These are phyloP conservation scores for Hesperophylax magnus DNA, from an alignment of 1,140 invertebrate genomes.

Conservation along the genomic window DNA sequence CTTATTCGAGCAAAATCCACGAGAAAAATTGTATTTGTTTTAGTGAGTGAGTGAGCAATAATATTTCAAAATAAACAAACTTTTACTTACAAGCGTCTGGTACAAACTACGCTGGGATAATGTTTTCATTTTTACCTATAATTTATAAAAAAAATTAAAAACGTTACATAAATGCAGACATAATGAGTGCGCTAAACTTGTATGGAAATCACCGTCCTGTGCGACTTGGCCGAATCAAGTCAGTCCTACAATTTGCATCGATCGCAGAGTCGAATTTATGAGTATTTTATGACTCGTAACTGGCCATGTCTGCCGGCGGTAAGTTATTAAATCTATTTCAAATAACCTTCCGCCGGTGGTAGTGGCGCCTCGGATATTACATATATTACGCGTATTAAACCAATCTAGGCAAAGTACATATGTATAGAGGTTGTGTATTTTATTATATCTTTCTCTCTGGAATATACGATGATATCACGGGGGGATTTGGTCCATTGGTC, in stretches of 20 bases:
- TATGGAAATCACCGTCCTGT: background rate
- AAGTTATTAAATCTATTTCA: slow-evolving; percentile 6
- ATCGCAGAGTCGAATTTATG: slow-evolving; percentile 1
- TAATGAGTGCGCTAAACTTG: background rate
- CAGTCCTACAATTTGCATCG: background rate
- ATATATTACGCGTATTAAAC: too few relatives aligned
- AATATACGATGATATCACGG: background rate
- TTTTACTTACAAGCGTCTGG: too few relatives aligned
- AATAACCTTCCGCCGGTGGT: background rate
- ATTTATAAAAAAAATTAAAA: too few relatives aligned
- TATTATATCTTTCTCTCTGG: background rate
- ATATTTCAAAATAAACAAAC: too few relatives aligned
- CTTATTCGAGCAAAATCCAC: too few relatives aligned
- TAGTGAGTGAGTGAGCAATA: too few relatives aligned
- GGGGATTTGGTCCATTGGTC: background rate
- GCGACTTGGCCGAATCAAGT: slow-evolving; percentile 1
- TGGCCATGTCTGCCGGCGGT: slow-evolving; percentile 9
- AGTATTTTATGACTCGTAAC: background rate
- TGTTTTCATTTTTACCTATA: too few relatives aligned
- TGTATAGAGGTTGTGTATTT: too few relatives aligned
- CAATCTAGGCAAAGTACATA: too few relatives aligned
- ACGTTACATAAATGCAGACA: too few relatives aligned
- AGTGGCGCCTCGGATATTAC: slow-evolving; percentile 9
- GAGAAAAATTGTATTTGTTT: too few relatives aligned
- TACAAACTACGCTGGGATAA: too few relatives aligned